phyloP scores from a whole-genome alignment of 1,140 invertebrate species.

The Drosophila sturtevanti region DNA sequence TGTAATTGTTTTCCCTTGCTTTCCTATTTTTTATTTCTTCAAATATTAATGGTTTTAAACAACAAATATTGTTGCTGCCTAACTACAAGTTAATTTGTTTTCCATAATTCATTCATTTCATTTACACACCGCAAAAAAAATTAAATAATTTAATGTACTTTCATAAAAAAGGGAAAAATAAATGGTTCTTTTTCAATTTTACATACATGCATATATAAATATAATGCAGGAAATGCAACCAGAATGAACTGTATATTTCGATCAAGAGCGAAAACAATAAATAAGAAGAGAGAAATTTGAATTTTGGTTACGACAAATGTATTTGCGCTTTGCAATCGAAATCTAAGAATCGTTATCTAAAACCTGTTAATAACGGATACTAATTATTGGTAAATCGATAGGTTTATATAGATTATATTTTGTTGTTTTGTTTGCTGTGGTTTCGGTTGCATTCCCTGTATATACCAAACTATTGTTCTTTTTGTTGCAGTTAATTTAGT shows the following conservation, averaged over 20 bases:
- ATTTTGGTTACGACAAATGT: not conserved
- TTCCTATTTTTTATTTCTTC: not conserved
- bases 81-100: not conserved
- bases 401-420: not conserved
- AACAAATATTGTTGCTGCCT: constrained; percentile 5
- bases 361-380: too few species aligned
- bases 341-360: not conserved
- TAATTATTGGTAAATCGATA: not conserved
- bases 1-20: not conserved
- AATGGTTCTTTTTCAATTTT: not conserved
- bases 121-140: not conserved
- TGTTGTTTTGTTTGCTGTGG: not conserved
- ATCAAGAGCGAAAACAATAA: not conserved
- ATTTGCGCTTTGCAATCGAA: not conserved
- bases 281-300: not conserved
- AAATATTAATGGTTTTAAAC: constrained; percentile 1
- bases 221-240: not conserved
- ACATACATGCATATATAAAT: not conserved
- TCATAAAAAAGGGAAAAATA: not conserved
- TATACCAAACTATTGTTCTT: not conserved
- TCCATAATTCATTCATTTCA: not conserved
- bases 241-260: not conserved
- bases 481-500: not conserved
- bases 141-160: not conserved
- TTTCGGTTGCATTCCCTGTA: not conserved